phyloP scores from a whole-genome alignment of 2,888 invertebrate species.

The Chrysolina haemoptera region DNA sequence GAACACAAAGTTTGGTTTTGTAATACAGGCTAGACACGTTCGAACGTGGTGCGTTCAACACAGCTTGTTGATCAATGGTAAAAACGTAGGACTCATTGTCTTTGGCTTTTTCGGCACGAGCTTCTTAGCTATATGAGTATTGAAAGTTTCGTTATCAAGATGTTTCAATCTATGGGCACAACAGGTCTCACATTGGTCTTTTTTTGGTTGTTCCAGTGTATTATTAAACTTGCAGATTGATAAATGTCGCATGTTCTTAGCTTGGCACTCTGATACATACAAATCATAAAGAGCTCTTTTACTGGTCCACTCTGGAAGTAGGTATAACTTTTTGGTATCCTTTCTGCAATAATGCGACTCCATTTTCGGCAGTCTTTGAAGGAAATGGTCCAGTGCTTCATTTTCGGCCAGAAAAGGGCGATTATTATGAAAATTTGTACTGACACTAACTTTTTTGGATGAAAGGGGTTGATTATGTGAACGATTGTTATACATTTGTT shows the following conservation, averaged over 20 bases:
- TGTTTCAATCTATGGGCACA: background rate
- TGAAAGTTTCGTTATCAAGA: background rate
- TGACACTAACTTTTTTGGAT: background rate
- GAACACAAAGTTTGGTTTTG: conserved; percentile 54
- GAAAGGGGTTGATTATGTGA: background rate
- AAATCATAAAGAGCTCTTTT: background rate
- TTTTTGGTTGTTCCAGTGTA: background rate
- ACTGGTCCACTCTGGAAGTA: background rate
- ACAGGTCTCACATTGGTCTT: background rate
- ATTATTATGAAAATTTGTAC: background rate
- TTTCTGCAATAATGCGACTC: background rate
- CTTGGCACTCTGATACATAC: background rate
- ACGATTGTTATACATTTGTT: background rate
- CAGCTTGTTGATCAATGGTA: conserved; percentile 53
- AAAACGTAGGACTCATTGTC: background rate
- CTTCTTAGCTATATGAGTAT: background rate
- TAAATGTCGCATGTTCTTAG: no score
- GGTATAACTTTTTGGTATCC: background rate
- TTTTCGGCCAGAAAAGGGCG: background rate
- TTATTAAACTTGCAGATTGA: conserved; percentile 15
- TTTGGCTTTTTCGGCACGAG: background rate
- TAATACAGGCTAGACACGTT: conserved; percentile 43
- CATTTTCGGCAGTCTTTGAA: background rate
- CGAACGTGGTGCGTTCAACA: conserved; percentile 43
- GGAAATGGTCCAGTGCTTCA: background rate